Evolutionary conservation across 1,140 invertebrate species (phyloP).

Genomic region (Psilanteris sp.): DNA sequence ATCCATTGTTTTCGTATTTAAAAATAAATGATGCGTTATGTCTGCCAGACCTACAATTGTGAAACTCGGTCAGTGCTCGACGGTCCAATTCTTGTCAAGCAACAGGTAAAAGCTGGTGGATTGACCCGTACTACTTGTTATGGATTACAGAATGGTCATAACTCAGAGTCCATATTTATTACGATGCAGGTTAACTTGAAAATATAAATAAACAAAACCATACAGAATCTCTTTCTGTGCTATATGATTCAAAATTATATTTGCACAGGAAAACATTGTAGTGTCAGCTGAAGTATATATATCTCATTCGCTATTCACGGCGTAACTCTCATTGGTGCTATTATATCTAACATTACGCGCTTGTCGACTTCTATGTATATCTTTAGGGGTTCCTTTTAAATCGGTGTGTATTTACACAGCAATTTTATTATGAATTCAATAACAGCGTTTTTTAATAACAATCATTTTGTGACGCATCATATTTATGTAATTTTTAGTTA

Average conservation of each 20-base stretch:
- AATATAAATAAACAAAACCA: neutral
- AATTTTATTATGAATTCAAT: constrained; percentile 7
- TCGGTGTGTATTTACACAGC: constrained; percentile 13
- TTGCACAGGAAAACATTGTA: too few relatives aligned
- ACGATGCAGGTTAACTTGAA: too few relatives aligned
- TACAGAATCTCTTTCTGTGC: neutral
- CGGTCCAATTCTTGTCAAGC: constrained; percentile 57
- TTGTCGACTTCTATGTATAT: constrained; percentile 37
- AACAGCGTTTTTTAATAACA: too few relatives aligned
- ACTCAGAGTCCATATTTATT: constrained; percentile 2
- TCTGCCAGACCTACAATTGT: constrained; percentile 47
- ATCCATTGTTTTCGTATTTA: constrained; percentile 47
- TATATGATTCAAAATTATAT: too few relatives aligned
- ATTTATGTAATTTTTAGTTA: too few relatives aligned
- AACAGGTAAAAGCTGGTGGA: constrained; percentile 52
- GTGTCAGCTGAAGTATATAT: too few relatives aligned
- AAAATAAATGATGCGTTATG: constrained; percentile 47
- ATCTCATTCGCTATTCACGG: constrained; percentile 37
- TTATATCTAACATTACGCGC: constrained; percentile 24
- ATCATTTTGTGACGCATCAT: too few relatives aligned
- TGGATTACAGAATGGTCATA: constrained; percentile 2
- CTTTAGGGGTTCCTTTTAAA: constrained; percentile 24
- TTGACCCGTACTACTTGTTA: constrained; percentile 54
- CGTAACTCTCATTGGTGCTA: constrained; percentile 27
- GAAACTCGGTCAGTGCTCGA: constrained; percentile 50